A percentile compares a stretch with the other conserved stretches of the same genome.
phyloP scores from a whole-genome alignment of 2,888 invertebrate genomes.

The Ommatoiulus sabulosus region DNA sequence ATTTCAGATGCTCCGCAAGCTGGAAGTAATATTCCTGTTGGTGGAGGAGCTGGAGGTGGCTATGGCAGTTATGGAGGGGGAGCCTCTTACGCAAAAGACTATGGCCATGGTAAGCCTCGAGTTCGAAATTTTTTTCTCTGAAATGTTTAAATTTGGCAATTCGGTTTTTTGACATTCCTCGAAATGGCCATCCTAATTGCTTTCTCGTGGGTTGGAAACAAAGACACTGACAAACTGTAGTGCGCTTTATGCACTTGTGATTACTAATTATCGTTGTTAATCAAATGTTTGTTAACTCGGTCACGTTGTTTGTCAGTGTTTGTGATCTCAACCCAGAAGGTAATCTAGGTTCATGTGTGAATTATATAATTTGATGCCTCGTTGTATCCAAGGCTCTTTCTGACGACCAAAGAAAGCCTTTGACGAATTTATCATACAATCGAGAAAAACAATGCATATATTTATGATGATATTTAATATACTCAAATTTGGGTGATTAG shows the following conservation, averaged over 20 bases:
- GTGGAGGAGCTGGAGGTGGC: constrained; percentile 49
- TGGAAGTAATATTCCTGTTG: constrained; percentile 29
- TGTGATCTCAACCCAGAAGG: not conserved
- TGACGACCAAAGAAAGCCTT: not conserved
- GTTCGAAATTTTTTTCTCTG: constrained; percentile 36
- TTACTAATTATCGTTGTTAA: too few relatives aligned
- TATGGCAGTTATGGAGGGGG: constrained; percentile 42
- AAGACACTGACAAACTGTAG: not conserved
- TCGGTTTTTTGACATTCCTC: constrained; percentile 3
- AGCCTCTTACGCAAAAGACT: constrained; percentile 46
- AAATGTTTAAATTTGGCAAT: not conserved
- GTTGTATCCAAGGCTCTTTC: too few relatives aligned
- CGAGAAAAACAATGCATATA: not conserved
- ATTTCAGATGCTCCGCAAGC: constrained; percentile 48
- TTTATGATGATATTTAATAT: not conserved
- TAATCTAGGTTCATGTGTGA: not conserved
- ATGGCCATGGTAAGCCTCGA: constrained; percentile 51
- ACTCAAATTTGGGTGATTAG: not conserved
- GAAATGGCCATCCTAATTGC: not conserved
- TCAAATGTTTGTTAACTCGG: too few relatives aligned
- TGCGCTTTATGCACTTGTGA: not conserved
- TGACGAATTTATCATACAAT: not conserved
- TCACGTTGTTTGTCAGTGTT: too few relatives aligned
- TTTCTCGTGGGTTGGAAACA: not conserved
- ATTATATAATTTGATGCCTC: not conserved